A percentile compares a stretch with the other conserved stretches of the same genome.
These are phyloP conservation scores for Etheostoma cragini DNA, from an alignment of 2,113 vertebrate species.

Conservation along the genomic window DNA sequence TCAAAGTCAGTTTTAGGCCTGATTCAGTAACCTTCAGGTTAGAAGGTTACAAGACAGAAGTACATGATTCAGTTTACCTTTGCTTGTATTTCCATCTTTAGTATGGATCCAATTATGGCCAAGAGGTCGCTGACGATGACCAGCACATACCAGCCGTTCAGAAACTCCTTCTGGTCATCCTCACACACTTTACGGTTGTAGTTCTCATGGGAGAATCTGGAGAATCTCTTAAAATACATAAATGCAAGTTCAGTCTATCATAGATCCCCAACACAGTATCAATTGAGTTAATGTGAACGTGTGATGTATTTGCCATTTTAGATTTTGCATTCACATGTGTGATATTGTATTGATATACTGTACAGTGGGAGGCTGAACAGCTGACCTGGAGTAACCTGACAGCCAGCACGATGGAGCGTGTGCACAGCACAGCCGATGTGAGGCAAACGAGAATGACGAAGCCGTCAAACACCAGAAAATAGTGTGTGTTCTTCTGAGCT, in stretches of 20 bases:
- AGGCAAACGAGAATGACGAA: conserved; percentile 92
- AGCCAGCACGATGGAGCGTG: conserved; percentile 92
- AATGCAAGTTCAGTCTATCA: conserved; percentile 6
- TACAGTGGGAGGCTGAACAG: neutral
- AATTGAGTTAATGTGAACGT: neutral
- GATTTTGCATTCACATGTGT: neutral
- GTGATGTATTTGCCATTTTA: neutral
- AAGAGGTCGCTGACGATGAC: conserved; percentile 93
- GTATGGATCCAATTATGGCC: conserved; percentile 92
- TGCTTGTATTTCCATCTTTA: conserved; percentile 98
- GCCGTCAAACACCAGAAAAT: conserved; percentile 90
- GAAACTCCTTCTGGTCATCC: conserved; percentile 88
- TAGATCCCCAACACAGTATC: neutral
- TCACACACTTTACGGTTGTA: conserved; percentile 86
- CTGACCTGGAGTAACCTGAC: conserved; percentile 90
- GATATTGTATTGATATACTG: neutral
- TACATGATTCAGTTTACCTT: conserved; percentile 84
- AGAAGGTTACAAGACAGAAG: no score
- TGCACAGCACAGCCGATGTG: conserved; percentile 91
- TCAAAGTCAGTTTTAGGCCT: neutral
- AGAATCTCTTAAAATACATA: conserved; percentile 87
- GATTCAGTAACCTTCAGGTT: no score
- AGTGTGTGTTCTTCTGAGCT: conserved; percentile 92
- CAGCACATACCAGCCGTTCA: conserved; percentile 96
- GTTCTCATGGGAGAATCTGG: conserved; percentile 87